phyloP scores from a whole-genome alignment of 2,113 vertebrate species.

The Pterocles orientalis region DNA sequence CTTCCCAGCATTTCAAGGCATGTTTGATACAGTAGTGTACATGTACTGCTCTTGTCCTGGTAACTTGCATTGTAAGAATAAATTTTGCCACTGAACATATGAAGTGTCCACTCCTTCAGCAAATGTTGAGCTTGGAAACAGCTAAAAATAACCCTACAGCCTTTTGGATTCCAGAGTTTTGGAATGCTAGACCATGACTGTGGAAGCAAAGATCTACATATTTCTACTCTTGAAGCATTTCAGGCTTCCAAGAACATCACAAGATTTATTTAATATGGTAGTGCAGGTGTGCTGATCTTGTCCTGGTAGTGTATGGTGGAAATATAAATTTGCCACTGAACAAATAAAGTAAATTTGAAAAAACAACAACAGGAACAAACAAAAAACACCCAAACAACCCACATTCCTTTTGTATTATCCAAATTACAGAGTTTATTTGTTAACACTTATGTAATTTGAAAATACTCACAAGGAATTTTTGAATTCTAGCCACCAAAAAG shows the following conservation, averaged over 20 bases:
- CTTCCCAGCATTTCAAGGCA: not conserved
- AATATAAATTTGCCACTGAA: not conserved
- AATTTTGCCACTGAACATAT: not conserved
- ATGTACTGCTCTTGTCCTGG: not conserved
- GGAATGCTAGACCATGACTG: not conserved
- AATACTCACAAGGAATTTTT: not conserved
- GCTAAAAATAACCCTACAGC: not conserved
- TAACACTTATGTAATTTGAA: rapidly evolving
- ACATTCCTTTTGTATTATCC: not conserved
- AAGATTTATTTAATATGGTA: not conserved
- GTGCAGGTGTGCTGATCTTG: not conserved
- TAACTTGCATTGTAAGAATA: not conserved
- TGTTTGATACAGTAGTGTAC: not conserved
- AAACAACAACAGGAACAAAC: too few relatives aligned
- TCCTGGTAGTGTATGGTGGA: not conserved
- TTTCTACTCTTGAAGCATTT: not conserved
- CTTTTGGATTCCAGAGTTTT: not conserved
- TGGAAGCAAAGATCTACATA: not conserved
- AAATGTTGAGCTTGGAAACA: not conserved
- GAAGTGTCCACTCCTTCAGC: not conserved
- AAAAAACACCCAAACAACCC: not conserved
- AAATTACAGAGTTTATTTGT: not conserved
- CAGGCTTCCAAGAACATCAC: not conserved
- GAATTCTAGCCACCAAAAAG: not conserved
- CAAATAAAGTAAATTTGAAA: not conserved